Evolutionary conservation across 2,888 invertebrate genomes (phyloP), one percentile per base, ranked within the genome.

Genomic region (Perithous albicinctus): DNA sequence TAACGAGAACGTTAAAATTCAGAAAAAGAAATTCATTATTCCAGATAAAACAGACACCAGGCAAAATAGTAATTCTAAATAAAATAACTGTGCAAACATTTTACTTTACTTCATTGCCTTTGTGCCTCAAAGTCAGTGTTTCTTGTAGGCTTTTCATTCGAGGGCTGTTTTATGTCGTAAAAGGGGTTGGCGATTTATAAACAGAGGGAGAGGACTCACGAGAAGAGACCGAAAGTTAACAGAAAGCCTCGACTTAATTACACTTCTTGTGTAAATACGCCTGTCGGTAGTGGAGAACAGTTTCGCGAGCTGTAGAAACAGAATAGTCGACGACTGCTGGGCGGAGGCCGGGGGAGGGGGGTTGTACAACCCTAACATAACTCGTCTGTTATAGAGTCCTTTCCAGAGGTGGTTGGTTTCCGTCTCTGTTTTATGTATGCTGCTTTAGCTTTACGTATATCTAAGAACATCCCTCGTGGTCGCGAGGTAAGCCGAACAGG

Each of bases 171-270:
- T 56, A 29, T 20, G n/a, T 26, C 1, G 26, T 20, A 26, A 26
- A 54, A 54, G 26, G 23, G 26, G 26, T 54, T n/a, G 54, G 26
- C 26, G 26, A 54, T 54, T 54, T 26, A 54, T 26, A 54, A 54
- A 54, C 23, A 54, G 23, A 23, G 32, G 32, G 48, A 35, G 38
- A 10, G 20, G 29, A 69, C 26, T 54, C 23, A 2, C 2, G 23
- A 2, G n/a, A 29, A 54, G 38, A 51, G 69, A 54, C 54, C 2
- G 18, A 54, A 38, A 51, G 61, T 8, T 23, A 20, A 18, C 38
- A 41, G 26, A 38, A 54, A 26, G 76, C 81, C 84, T 80, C 84
- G 78, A 85, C 87, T 88, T 88, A 87, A 88, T 88, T 88, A 87
- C 86, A 73, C 76, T 88, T 88, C 87, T 88, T 87, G 86, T 82